Evolutionary conservation across 1,140 invertebrate genomes (phyloP), one percentile per base, ranked within the genome.

Genomic region (Macrostomum lignano): DNA sequence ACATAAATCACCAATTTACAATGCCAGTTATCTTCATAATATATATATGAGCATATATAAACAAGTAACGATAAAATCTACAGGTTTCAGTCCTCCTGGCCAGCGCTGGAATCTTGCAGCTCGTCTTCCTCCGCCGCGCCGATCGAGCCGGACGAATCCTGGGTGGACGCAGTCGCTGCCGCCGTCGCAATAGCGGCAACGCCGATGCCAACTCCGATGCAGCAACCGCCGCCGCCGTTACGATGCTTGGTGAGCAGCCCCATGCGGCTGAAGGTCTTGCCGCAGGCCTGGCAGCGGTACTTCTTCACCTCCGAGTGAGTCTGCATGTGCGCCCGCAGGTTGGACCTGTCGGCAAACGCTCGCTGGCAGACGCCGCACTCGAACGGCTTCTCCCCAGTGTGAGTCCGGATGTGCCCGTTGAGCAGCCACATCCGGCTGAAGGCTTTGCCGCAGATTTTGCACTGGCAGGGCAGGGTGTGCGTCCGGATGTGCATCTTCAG

Each of bases 401-500:
- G 57, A 6, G 56, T 60, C 15, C 57, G 30, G 6, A 60, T 46
- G 36, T 60, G 57, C 7, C 56, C 61, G 58, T 93, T 81, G 2
- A 93, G 66, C 17, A 93, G 58, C 84, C 84, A 93, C 0, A 84
- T 84, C 19, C 84, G 62, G 1, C 78, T 86, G 61, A 94, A 94
- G 0, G 82, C 79, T 51, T 94, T 94, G 1, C 82, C 82, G 51
- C 86, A 94, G 13, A 88, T 61, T 38, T 74, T 71, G 52, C 86
- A 96, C 58, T 88, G 88, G 65, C 84, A 93, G 0, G 86, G 86
- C 37, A 94, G 56, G 1, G 86, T 96, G 55, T 94, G 86, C 1
- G 84, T 96, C 24, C 84, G 66, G 41, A 93, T 91, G 61, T 94
- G 86, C 84, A 96, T 94, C 55, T 94, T 94, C 0, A 94, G 64